Conservation (phyloP, 2,797 vertebrate genomes). For the Paedocypris micromegethes region DNA sequence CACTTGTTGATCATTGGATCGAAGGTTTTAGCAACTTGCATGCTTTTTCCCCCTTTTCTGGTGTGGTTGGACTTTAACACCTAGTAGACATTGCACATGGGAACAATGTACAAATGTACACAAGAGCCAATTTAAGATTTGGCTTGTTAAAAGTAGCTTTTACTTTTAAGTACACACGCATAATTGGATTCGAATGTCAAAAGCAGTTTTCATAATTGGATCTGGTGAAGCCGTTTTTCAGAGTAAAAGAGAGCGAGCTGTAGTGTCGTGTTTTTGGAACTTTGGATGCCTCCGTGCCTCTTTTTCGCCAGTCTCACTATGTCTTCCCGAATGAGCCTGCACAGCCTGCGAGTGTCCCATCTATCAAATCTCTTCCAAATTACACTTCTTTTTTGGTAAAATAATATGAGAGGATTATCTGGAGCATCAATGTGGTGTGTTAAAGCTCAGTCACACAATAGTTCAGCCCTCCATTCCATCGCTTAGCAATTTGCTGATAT, state of each 20-base stretch:
- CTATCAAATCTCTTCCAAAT: too few relatives aligned
- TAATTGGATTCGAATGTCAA: constrained; percentile 21
- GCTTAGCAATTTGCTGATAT: constrained; percentile 1
- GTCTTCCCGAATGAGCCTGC: too few relatives aligned
- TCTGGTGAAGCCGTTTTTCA: constrained; percentile 36
- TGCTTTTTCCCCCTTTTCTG: neutral
- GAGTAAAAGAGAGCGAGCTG: constrained; percentile 49
- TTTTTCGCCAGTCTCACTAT: too few relatives aligned
- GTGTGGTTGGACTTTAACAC: too few relatives aligned
- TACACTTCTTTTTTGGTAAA: too few relatives aligned
- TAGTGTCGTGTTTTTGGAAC: too few relatives aligned
- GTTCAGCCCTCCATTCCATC: neutral
- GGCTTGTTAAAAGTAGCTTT: neutral
- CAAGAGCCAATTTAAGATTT: neutral
- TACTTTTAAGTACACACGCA: neutral
- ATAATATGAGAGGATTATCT: neutral
- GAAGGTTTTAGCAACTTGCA: constrained; percentile 34
- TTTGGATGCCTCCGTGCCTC: too few relatives aligned
- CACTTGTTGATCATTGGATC: constrained; percentile 35
- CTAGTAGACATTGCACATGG: too few relatives aligned
- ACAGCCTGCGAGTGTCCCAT: too few relatives aligned
- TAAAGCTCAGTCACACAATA: neutral
- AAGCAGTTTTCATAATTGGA: constrained; percentile 11
- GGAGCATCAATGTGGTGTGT: neutral
- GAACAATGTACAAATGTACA: neutral